Base-by-base conservation (phyloP, 2,113 vertebrate genomes). In the Excalfactoria chinensis region DNA sequence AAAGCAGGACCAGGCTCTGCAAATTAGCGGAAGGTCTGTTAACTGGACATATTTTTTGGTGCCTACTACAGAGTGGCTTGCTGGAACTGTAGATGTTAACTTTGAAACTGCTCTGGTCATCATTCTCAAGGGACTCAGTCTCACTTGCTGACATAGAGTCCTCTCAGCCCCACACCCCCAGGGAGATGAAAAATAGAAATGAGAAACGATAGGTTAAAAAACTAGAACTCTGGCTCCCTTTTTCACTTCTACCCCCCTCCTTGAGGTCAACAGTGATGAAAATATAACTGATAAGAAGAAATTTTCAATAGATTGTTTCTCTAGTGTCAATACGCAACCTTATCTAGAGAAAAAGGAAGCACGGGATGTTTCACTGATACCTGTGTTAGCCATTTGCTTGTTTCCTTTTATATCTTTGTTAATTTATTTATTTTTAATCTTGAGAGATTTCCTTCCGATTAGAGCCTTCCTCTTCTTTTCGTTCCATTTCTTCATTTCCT, bases 401-500 rank as follows among this genome's bases (percentile, higher is more conserved):
- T 37, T 72, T 6, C 12, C 2, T 1, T 3, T 4, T 7, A 32
- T 6, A 56, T 28, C 7, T 16, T 14, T 7, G 19, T 41, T 20
- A 32, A 53, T 53, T 53, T 14, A 56, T 23, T 37, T 56, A 34
- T 44, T 90, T 87, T 59, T 40, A 11, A 34, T 64, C 63, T 53
- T 26, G 7, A 49, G 14, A 41, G 20, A 51, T 63, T 81, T 86
- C 85, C 20, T 48, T 81, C 41, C 75, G 25, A 73, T 55, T 70
- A 73, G 23, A 55, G 17, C 72, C 37, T 83, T 93, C 49, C 1
- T 69, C 75, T 89, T 74, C 68, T 41, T 49, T 89, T 85, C 23
- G 2, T 56, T 56, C 26, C 12, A 51, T 6, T 56, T 66, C 37
- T 60, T 80, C 11, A 49, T 88, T 86, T 93, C 67, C 6, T 17